Evolutionary conservation across 1,140 invertebrate genomes (phyloP), one percentile per base, ranked within the genome.

Genomic region (Sitodiplosis mosellana): DNA sequence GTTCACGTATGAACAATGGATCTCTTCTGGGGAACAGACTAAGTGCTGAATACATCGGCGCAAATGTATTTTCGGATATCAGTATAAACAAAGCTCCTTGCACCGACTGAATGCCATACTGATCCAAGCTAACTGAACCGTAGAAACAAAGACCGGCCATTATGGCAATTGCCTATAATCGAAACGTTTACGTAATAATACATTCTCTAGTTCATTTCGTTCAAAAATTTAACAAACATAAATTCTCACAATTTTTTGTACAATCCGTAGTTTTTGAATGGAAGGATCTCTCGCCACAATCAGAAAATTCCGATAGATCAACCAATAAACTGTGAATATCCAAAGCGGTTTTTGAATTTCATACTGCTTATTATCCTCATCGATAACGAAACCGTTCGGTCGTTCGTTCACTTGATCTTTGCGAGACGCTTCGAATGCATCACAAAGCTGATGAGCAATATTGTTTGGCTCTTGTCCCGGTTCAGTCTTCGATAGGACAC

Each of bases 11-110:
- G 54, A 89, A 80, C 15, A 89, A 61, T 0, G 86, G 83, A 47
- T 83, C 73, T 55, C 84, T 78, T 53, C 77, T 72, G 0, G 87
- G 87, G 55, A 89, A 83, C 49, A 81, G 67, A 48, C 80, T 72
- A 5, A 91, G 67, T 1, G 83, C 81, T 0, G 81, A 77, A 59
- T 89, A 89, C 81, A 89, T 87, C 0, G 85, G 82, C 41, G 77
- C 76, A 63, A 87, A 91, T 3, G 84, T 83, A 55, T 88, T 89
- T 67, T 91, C 86, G 0, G 83, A 76, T 34, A 89, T 83, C 58
- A 89, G 73, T 19, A 88, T 77, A 57, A 88, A 89, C 2, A 89
- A 60, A 0, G 79, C 78, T 11, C 87, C 87, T 64, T 89, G 81
- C 2, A 86, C 75, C 19, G 84, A 78, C 61, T 88, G 86, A 14